phyloP scores from a whole-genome alignment of 1,140 invertebrate genomes.

The Rhizoglyphus robini region DNA sequence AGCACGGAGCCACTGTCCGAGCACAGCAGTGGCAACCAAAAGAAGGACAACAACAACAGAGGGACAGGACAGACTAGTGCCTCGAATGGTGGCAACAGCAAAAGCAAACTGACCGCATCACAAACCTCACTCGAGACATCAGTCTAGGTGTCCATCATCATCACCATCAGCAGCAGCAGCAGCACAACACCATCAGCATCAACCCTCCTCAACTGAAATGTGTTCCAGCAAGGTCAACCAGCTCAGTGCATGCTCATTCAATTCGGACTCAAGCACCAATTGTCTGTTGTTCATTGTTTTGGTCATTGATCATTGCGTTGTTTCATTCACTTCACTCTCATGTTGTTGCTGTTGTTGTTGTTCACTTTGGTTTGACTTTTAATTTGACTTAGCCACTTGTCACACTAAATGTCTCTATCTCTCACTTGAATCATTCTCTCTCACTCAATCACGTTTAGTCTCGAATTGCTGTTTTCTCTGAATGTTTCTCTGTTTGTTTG shows the following conservation, averaged over 20 bases:
- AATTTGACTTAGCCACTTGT: no score
- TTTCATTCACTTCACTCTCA: no score
- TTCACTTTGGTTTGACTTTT: no score
- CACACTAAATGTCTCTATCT: no score
- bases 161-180: background rate
- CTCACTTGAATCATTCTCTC: no score
- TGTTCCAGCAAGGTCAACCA: background rate
- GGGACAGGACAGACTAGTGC: background rate
- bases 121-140: background rate
- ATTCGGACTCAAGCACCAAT: background rate
- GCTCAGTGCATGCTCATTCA: background rate
- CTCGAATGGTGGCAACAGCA: background rate
- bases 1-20: background rate
- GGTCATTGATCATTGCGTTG: background rate
- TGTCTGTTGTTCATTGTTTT: background rate
- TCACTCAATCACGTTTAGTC: no score
- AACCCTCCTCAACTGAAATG: background rate
- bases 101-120: background rate
- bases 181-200: background rate
- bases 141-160: background rate
- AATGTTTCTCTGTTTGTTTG: no score
- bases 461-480: no score
- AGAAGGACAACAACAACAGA: background rate
- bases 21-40: background rate
- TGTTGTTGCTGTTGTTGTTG: no score